Evolutionary conservation across 1,140 invertebrate species (phyloP), one percentile per base, ranked within the genome.

Genomic region (Batillaria attramentaria): DNA sequence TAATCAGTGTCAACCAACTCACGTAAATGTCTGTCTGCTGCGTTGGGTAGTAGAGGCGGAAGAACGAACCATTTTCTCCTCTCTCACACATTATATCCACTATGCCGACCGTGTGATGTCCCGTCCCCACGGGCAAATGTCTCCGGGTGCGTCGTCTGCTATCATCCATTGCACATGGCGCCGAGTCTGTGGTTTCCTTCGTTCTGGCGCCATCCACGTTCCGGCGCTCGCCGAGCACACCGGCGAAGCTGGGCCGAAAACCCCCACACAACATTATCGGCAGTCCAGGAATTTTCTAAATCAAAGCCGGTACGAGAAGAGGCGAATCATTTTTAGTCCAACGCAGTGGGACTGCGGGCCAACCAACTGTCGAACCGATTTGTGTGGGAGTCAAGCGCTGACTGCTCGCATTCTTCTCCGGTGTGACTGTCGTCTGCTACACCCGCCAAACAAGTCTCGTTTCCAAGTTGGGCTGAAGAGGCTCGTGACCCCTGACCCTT

Each of bases 11-110:
- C 3, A 57, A 24, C 41, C 28, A 66, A 81, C 82, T 81, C 62
- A 83, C 82, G 28, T 72, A 78, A 42, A 83, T 78, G 69, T 84
- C 84, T 13, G 83, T 85, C 46, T 84, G 83, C 28, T 82, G 74
- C 5, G 84, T 85, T 10, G 88, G 88, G 43, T 89, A 89, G 65
- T 83, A 89, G 5, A 89, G 77, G 37, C 88, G 65, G 60, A 89
- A 85, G 75, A 89, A 88, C 3, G 78, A 70, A 4, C 86, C 86
- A 35, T 85, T 72, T 60, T 86, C 83, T n/a, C 66, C 73, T 10
- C 42, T 31, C 33, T 87, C 85, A 62, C 80, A 83, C 87, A 89
- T 89, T 50, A 89, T 66, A 78, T 89, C 88, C 69, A 88, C 81
- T 72, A 87, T 87, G 46, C 87, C 88, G 2, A 89, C 87, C 20